Evolutionary conservation across 2,888 invertebrate genomes (phyloP), one percentile per base, ranked within the genome.

Genomic region (Galerucella pusilla): DNA sequence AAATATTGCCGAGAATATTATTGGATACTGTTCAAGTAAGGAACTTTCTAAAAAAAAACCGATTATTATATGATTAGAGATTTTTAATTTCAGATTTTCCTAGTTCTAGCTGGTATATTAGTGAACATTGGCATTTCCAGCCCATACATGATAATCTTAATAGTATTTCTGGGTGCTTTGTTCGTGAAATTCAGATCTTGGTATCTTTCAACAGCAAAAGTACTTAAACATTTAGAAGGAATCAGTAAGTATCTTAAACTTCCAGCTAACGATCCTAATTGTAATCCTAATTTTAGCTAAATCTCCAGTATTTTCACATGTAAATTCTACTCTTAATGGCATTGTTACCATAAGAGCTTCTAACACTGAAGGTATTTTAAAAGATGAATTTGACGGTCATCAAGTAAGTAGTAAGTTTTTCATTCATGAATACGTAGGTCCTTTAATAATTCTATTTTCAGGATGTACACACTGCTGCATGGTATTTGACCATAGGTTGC

Each of bases 91-190:
- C 79, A 92, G 90, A 92, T 91, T 83, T 85, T 91, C 79, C 89
- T 93, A 86, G 91, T 94, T 73, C 92, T 91, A 89, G 69, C 90
- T 61, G 94, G 94, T 77, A 93, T 94, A 75, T 86, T 95, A 67
- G 88, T 91, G n/a, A 92, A 94, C 88, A 92, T 94, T 12, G 88
- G 92, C 0, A 89, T 93, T 54, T 91, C 93, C 63, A 93, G 91
- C 84, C 92, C 92, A 57, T 91, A 90, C 87, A 91, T 92, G 86
- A 81, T 93, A 78, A 84, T 92, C 66, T 90, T 92, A 0, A 91
- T 93, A 59, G 81, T 90, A 0, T 87, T 92, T 2, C 89, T 94
- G 77, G 91, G 90, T 12, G 79, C 90, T n/a, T 81, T 92, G 14
- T 94, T 94, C 88, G 89, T 91, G 80, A 83, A 90, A 78, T 89